Conservation (phyloP, 2,888 invertebrate genomes). For the Pterobdella sp. region DNA sequence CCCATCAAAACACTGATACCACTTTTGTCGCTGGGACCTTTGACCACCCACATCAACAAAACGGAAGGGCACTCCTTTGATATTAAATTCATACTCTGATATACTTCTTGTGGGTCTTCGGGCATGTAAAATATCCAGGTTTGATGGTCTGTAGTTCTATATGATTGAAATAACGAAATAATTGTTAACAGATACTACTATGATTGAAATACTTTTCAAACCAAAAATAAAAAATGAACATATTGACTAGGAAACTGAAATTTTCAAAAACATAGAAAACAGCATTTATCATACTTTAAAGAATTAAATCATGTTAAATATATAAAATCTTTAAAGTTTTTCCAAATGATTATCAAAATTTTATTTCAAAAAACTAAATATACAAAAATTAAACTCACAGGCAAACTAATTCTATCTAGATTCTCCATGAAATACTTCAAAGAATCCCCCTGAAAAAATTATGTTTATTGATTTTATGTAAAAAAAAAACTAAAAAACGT, state of each 20-base stretch:
- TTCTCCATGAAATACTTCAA: slow-evolving; percentile 89
- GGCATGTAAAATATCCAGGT: slow-evolving; percentile 90
- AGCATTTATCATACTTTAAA: no score
- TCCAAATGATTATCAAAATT: not conserved
- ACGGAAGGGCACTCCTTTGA: slow-evolving; percentile 71
- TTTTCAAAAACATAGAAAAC: not conserved
- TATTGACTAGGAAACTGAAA: not conserved
- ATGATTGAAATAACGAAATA: not conserved
- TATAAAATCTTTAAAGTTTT: no score
- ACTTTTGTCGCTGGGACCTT: slow-evolving; percentile 92
- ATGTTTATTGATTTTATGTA: not conserved
- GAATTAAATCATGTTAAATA: no score
- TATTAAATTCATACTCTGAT: slow-evolving; percentile 77
- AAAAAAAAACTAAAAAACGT: not conserved
- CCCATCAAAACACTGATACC: slow-evolving; percentile 62
- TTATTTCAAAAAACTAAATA: not conserved
- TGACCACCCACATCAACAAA: slow-evolving; percentile 70
- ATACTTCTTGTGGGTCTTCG: slow-evolving; percentile 96
- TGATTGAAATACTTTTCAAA: not conserved
- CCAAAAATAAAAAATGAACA: not conserved
- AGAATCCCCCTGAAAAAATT: slow-evolving; percentile 70
- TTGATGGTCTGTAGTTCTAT: slow-evolving; percentile 78
- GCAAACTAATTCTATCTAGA: slow-evolving; percentile 44
- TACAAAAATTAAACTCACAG: slow-evolving; percentile 41
- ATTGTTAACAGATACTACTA: not conserved